Evolutionary conservation across 1,140 invertebrate species (phyloP).

Genomic region (Lethocerus indicus): DNA sequence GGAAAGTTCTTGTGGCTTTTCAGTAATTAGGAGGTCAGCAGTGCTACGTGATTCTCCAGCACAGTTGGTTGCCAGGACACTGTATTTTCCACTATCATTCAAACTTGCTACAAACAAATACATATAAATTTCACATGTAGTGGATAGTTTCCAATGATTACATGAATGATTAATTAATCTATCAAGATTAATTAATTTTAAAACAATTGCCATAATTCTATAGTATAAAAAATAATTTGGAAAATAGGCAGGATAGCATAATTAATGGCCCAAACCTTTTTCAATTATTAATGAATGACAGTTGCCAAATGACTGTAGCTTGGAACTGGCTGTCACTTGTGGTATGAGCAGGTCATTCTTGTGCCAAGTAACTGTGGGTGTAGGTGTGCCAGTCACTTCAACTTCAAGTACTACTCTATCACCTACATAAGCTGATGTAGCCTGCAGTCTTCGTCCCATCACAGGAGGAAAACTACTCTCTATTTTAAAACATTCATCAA

Average conservation of each 20-base stretch:
- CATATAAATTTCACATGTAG: no score
- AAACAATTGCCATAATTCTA: background rate
- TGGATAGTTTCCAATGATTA: no score
- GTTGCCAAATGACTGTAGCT: slow-evolving; percentile 36
- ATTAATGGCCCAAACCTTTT: slow-evolving; percentile 32
- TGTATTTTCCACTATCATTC: slow-evolving; percentile 50
- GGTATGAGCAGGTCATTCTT: slow-evolving; percentile 45
- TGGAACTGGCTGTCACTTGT: slow-evolving; percentile 19
- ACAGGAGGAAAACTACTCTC: slow-evolving; percentile 65
- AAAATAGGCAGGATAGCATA: background rate
- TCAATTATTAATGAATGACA: slow-evolving; percentile 47
- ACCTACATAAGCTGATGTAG: slow-evolving; percentile 51
- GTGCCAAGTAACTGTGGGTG: slow-evolving; percentile 53
- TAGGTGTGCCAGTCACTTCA: slow-evolving; percentile 56
- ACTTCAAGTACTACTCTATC: slow-evolving; percentile 60
- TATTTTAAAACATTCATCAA: slow-evolving; percentile 21
- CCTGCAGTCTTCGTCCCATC: slow-evolving; percentile 59
- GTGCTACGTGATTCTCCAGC: slow-evolving; percentile 60
- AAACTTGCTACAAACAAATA: slow-evolving; percentile 31
- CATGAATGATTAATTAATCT: background rate
- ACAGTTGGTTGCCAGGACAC: slow-evolving; percentile 49
- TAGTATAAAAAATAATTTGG: background rate
- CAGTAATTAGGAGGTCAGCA: slow-evolving; percentile 55
- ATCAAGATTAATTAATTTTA: background rate
- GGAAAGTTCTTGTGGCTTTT: no score